Conservation (phyloP, 2,888 invertebrate species). For the Spilarctia lutea region DNA sequence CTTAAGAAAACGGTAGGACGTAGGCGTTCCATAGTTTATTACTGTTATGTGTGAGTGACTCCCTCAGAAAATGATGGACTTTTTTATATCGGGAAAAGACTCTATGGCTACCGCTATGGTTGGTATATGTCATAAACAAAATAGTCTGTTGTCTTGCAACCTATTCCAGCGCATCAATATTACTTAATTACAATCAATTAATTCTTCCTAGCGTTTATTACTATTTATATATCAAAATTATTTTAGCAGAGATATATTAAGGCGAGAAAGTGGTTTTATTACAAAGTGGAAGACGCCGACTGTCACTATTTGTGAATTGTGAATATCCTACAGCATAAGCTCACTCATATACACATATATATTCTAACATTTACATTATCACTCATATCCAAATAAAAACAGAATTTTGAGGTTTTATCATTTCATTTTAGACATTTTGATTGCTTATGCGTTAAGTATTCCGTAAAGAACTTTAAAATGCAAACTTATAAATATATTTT, state of each 20-base stretch:
- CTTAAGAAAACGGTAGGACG: too few relatives aligned
- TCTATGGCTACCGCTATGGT: too few relatives aligned
- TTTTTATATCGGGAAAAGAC: too few relatives aligned
- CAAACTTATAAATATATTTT: conserved; percentile 41
- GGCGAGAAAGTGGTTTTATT: conserved; percentile 14
- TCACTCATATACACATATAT: conserved; percentile 18
- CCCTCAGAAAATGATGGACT: too few relatives aligned
- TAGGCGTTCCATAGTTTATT: too few relatives aligned
- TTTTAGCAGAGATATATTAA: background rate
- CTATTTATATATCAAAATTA: conserved; percentile 17
- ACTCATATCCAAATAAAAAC: background rate
- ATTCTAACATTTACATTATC: conserved; percentile 6
- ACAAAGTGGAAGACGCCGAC: conserved; percentile 26
- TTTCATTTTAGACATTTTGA: conserved; percentile 24
- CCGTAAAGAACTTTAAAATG: conserved; percentile 28
- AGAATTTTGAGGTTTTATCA: conserved; percentile 11
- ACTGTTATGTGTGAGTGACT: too few relatives aligned
- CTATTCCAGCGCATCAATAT: background rate
- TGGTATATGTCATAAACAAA: conserved; percentile 6
- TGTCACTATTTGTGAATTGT: conserved; percentile 17
- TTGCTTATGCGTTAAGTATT: conserved; percentile 28
- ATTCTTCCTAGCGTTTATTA: background rate
- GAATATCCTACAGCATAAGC: conserved; percentile 27
- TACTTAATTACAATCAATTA: conserved; percentile 8
- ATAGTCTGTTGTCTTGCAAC: background rate